Base-by-base conservation (phyloP, 2,888 invertebrate genomes). In the Lacanobia wlatinum region DNA sequence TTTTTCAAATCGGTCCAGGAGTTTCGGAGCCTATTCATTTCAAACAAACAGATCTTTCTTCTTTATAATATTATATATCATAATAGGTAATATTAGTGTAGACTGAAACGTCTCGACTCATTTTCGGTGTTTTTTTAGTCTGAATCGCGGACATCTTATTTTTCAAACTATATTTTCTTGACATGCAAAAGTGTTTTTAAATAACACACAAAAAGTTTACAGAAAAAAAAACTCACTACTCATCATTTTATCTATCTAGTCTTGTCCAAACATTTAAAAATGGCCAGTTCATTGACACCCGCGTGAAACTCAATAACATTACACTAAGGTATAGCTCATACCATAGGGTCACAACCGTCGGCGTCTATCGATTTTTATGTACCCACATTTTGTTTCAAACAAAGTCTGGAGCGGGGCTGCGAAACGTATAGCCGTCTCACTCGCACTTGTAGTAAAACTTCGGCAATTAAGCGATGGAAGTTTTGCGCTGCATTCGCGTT, bases 291-390 rank as follows among this genome's bases (percentile, higher is more conserved):
- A 70, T 16, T 52, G 58, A 78, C 73, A n/a, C 56, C 38, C 70
- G 23, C 70, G 10, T 50, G 9, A 62, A 43, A 10, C 52, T 38
- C 23, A 10, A 48, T 5, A 64, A 48, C 75, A 61, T 21, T 38
- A 63, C 21, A 34, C 38, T 18, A 18, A 16, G 43, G 50, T 50
- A 59, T n/a, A 76, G 3, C 50, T 50, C 21, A 43, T n/a, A 34
- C 64, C 69, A 72, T 83, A 87, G 83, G 83, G 83, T 83, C 82
- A 70, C 64, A 63, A 71, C 69, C 72, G 76, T 34, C 73, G 69
- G 14, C 73, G 46, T 64, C 23, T 94, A 94, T 94, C 89, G 94
- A 94, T 94, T 94, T 93, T 90, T 89, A 89, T 89, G 88, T 90
- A 89, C 84, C 87, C 81, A 86, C 87, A 89, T 91, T 88, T 91